Evolutionary conservation across 1,140 invertebrate species (phyloP).

Genomic region (Drosophila oshimai): DNA sequence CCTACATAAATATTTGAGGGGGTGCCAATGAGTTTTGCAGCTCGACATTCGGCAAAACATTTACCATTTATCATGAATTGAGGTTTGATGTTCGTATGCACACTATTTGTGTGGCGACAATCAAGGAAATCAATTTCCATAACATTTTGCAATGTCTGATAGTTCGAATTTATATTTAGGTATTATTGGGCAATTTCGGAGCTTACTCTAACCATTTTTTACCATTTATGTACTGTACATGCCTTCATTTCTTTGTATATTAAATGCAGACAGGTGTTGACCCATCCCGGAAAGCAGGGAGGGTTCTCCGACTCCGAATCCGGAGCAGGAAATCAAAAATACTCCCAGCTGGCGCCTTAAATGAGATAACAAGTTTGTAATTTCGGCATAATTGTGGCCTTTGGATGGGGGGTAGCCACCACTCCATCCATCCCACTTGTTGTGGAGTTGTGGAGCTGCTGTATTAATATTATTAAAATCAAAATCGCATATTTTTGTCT

Average conservation of each 20-base stretch:
- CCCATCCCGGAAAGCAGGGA: background rate
- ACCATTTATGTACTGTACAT: too few species aligned
- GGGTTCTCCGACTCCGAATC: background rate
- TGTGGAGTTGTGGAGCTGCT: slow-evolving; percentile 11
- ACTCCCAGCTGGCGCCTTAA: slow-evolving; percentile 69
- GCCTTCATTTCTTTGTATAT: too few species aligned
- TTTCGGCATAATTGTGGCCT: slow-evolving; percentile 64
- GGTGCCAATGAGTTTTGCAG: background rate
- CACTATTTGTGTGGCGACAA: background rate
- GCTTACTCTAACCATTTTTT: too few species aligned
- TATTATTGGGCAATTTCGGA: too few species aligned
- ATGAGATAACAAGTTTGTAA: slow-evolving; percentile 80
- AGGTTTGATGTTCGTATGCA: background rate
- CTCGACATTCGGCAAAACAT: background rate
- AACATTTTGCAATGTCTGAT: background rate
- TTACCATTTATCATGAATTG: background rate
- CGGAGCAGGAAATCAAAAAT: slow-evolving; percentile 70
- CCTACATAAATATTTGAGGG: background rate
- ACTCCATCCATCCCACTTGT: background rate
- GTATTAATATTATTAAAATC: slow-evolving; percentile 67
- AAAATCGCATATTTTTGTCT: slow-evolving; percentile 59
- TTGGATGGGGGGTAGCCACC: background rate
- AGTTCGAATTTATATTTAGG: background rate
- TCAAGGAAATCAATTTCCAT: background rate
- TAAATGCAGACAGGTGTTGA: background rate